Percentiles rank a stretch among this genome's conserved stretches.
Conservation (phyloP, 2,113 vertebrate species). For the Ariopsis seemanni region DNA sequence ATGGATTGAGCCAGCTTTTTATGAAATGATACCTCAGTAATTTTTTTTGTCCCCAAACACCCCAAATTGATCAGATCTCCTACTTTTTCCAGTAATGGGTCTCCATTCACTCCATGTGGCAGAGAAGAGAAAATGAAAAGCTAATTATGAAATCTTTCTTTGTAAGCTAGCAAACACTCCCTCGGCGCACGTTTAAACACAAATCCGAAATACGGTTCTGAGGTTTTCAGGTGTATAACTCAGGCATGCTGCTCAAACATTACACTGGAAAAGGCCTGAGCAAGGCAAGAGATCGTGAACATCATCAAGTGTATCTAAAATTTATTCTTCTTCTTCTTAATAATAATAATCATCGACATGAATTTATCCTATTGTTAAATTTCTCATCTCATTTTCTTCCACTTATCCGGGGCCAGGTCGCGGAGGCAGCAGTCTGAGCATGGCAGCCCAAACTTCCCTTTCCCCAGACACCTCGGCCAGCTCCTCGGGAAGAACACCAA, state of each 20-base stretch:
- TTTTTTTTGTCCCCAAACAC: background rate
- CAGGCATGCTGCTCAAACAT: background rate
- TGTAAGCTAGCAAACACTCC: constrained; percentile 9
- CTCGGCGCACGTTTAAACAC: background rate
- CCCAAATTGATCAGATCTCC: background rate
- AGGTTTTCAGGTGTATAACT: too few relatives aligned
- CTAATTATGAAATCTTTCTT: constrained; percentile 59
- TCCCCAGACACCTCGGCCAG: too few relatives aligned
- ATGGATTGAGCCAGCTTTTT: background rate
- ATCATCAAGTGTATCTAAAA: too few relatives aligned
- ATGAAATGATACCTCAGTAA: background rate
- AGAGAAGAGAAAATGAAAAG: constrained; percentile 40
- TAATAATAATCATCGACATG: too few relatives aligned
- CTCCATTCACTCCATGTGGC: constrained; percentile 51
- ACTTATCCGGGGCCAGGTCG: too few relatives aligned
- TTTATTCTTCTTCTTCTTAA: too few relatives aligned
- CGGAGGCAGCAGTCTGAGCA: too few relatives aligned
- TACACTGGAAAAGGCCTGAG: background rate
- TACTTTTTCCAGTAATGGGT: constrained; percentile 36
- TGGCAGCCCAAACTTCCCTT: too few relatives aligned
- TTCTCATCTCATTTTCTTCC: too few relatives aligned
- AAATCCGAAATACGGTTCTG: background rate
- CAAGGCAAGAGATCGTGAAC: too few relatives aligned
- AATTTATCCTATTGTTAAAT: too few relatives aligned
- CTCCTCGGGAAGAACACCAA: too few relatives aligned